These are phyloP conservation scores for Siniperca chuatsi DNA, from an alignment of 2,113 vertebrate species.

Conservation along the genomic window DNA sequence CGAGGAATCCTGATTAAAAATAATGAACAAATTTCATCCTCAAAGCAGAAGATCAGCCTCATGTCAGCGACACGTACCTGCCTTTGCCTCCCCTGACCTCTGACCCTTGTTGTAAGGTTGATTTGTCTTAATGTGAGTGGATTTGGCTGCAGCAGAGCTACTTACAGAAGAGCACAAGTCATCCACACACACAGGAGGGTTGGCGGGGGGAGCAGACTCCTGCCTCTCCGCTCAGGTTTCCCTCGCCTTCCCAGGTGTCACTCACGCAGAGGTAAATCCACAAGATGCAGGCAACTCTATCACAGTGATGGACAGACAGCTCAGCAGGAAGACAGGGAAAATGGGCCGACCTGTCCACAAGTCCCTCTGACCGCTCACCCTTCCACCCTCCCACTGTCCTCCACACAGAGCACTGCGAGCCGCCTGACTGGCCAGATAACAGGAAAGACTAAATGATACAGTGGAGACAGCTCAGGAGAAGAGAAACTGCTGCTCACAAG, in stretches of 20 bases:
- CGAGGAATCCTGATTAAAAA: neutral
- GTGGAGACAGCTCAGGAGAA: slow-evolving; percentile 62
- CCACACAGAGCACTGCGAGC: neutral
- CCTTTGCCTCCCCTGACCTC: slow-evolving; percentile 10
- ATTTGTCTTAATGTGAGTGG: neutral
- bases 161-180: slow-evolving; percentile 71
- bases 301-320: slow-evolving; percentile 29
- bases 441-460: slow-evolving; percentile 35
- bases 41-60: neutral
- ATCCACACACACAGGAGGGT: slow-evolving; percentile 40
- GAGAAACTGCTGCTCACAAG: slow-evolving; percentile 72
- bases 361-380: slow-evolving; percentile 42
- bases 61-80: neutral
- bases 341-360: slow-evolving; percentile 11
- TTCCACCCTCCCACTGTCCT: slow-evolving; percentile 27
- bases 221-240: slow-evolving; percentile 51
- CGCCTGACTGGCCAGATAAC: slow-evolving; percentile 21
- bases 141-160: slow-evolving; percentile 43
- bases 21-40: neutral
- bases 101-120: neutral
- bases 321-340: neutral
- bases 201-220: slow-evolving; percentile 20
- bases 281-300: slow-evolving; percentile 31
- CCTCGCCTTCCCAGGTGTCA: slow-evolving; percentile 57
- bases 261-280: slow-evolving; percentile 64